These are phyloP conservation scores for Onychomys arenicola DNA, from an alignment of 2,797 vertebrate genomes.

Conservation along the genomic window DNA sequence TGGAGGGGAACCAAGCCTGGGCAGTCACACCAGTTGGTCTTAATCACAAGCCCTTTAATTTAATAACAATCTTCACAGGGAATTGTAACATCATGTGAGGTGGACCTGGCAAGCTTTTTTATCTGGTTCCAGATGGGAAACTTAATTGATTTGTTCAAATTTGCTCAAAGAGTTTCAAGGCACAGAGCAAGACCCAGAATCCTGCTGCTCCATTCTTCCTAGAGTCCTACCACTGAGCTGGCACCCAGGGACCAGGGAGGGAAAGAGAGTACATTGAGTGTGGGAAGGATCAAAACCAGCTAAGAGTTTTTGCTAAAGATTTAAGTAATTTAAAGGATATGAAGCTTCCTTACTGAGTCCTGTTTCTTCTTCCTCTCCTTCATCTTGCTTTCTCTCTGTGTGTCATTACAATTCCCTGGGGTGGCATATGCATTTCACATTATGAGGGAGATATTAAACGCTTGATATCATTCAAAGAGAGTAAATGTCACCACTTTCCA, in stretches of 20 bases:
- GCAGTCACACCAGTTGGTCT: slow-evolving; percentile 25
- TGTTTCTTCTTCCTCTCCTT: background rate
- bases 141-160: slow-evolving; percentile 41
- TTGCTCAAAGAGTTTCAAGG: slow-evolving; percentile 6
- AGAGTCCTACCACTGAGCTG: background rate
- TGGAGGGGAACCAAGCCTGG: slow-evolving; percentile 48
- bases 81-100: background rate
- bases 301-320: background rate
- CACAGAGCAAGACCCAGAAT: background rate
- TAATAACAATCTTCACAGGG: background rate
- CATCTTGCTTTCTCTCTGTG: background rate
- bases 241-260: background rate
- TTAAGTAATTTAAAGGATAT: background rate
- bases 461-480: background rate
- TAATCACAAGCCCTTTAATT: slow-evolving; percentile 48
- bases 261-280: background rate
- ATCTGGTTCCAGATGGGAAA: slow-evolving; percentile 40
- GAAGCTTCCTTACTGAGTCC: background rate
- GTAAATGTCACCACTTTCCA: background rate
- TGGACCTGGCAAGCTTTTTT: background rate
- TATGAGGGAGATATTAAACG: background rate
- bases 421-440: background rate
- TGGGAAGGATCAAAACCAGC: background rate
- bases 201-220: background rate
- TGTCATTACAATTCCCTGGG: background rate